These are phyloP conservation scores for Hirundichthys speculiger DNA, from an alignment of 2,113 vertebrate genomes.

Conservation along the genomic window DNA sequence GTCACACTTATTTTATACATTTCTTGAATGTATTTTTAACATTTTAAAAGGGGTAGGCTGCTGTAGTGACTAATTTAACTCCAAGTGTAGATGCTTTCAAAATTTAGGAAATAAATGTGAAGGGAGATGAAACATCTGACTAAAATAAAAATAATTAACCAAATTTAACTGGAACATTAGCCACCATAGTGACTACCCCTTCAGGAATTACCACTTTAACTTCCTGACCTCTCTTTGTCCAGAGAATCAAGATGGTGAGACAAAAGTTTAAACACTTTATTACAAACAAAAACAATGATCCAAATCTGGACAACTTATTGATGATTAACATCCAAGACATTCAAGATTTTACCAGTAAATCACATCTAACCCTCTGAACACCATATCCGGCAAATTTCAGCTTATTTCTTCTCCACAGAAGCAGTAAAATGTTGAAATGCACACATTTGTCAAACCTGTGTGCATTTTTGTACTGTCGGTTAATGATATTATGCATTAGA, in stretches of 20 bases:
- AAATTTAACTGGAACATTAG: neutral
- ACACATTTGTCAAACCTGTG: neutral
- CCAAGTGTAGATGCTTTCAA: too few species aligned
- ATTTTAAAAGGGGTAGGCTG: too few species aligned
- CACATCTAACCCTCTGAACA: neutral
- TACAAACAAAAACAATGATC: constrained; percentile 49
- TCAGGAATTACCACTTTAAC: too few species aligned
- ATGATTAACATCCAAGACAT: constrained; percentile 14
- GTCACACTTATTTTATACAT: neutral
- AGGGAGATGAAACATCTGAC: neutral
- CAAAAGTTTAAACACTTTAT: constrained; percentile 58
- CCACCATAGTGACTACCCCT: too few species aligned
- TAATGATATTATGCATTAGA: constrained; percentile 3
- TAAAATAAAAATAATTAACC: neutral
- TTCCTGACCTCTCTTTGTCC: too few species aligned
- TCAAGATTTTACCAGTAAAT: neutral
- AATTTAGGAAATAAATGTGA: neutral
- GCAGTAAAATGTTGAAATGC: constrained; percentile 27
- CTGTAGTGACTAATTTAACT: too few species aligned
- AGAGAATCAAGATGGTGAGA: neutral
- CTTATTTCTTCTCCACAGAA: neutral
- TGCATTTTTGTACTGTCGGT: constrained; percentile 10
- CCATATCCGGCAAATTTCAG: constrained; percentile 10
- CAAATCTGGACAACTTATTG: constrained; percentile 29
- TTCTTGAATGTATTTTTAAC: neutral